Percentiles rank a stretch among this genome's conserved stretches.
These are phyloP conservation scores for Pachycephus smyrnensis DNA, from an alignment of 2,888 invertebrate species.

Conservation along the genomic window DNA sequence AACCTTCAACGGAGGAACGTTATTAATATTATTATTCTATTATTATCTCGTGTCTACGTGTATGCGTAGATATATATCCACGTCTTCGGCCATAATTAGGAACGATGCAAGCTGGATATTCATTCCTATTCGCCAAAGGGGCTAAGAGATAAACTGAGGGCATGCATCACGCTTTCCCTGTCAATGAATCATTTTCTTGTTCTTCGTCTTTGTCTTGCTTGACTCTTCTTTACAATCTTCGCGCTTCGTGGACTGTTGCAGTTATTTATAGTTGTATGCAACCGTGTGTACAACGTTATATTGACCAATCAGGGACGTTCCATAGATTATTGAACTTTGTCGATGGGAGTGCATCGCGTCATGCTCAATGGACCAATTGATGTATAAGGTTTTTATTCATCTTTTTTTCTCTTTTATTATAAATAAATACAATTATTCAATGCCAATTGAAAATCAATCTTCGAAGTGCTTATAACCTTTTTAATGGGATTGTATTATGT, in stretches of 20 bases:
- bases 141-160: not conserved
- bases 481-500: not conserved
- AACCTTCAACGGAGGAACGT: not conserved
- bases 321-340: not conserved
- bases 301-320: not conserved
- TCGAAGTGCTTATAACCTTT: not conserved
- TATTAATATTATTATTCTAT: not conserved
- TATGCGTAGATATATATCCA: not conserved
- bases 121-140: not conserved
- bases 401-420: not conserved
- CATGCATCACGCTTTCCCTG: not conserved
- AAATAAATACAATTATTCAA: not conserved
- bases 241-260: not conserved
- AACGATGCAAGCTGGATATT: not conserved
- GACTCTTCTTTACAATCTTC: not conserved
- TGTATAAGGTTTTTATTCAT: not conserved
- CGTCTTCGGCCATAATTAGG: not conserved
- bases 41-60: not conserved
- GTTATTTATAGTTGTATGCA: not conserved
- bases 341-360: not conserved
- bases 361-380: not conserved
- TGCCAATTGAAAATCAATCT: not conserved
- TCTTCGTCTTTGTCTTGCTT: not conserved
- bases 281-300: not conserved
- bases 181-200: not conserved